Percentiles rank a stretch among this genome's conserved stretches.
phyloP scores from a whole-genome alignment of 1,140 invertebrate genomes.

The Yoshiicerus persimilis region DNA sequence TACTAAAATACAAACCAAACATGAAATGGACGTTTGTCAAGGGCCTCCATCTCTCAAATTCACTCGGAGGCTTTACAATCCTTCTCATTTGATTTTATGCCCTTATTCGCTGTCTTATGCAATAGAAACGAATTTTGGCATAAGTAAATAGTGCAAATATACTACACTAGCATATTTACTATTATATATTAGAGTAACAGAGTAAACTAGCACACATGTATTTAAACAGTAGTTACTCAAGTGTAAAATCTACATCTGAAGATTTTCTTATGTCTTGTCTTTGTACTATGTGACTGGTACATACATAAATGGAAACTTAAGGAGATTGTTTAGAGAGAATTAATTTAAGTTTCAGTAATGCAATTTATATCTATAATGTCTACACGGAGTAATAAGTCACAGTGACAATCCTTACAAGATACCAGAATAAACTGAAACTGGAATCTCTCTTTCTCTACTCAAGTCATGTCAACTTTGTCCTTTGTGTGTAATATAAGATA shows the following conservation, averaged over 20 bases:
- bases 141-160: too few relatives aligned
- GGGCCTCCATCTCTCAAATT: neutral
- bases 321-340: neutral
- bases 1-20: too few relatives aligned
- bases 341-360: neutral
- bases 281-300: too few relatives aligned
- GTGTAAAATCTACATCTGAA: neutral
- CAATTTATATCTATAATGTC: neutral
- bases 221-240: neutral
- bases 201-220: neutral
- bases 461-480: neutral
- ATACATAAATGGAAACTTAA: neutral
- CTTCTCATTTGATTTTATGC: neutral
- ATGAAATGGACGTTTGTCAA: slow-evolving; percentile 11
- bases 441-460: neutral
- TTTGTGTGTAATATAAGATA: neutral
- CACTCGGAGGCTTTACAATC: neutral
- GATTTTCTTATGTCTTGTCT: neutral
- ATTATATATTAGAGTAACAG: neutral
- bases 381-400: neutral
- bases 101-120: neutral
- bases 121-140: too few relatives aligned
- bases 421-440: neutral
- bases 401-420: neutral
- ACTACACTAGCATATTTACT: neutral